These are phyloP conservation scores for Emydura subglobosa DNA, from an alignment of 2,113 vertebrate species.

Conservation along the genomic window DNA sequence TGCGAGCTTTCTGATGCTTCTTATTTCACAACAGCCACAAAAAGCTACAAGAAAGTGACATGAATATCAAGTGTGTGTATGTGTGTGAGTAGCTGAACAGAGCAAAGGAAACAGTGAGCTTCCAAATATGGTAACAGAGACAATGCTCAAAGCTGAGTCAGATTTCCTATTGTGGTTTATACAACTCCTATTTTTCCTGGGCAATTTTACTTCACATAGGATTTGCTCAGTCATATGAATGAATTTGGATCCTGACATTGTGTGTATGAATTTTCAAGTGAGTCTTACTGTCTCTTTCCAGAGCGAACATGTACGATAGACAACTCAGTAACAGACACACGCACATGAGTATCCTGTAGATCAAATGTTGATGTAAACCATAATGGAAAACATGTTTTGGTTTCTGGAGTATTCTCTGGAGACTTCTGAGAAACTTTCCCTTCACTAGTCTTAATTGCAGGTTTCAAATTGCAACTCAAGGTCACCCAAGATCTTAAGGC, in stretches of 20 bases:
- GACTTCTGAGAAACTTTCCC: constrained; percentile 30
- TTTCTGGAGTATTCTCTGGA: constrained; percentile 38
- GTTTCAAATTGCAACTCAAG: not conserved
- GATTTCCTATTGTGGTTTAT: constrained; percentile 53
- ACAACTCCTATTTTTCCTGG: constrained; percentile 59
- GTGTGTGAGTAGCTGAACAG: constrained; percentile 28
- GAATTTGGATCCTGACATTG: constrained; percentile 44
- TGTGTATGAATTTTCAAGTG: constrained; percentile 66
- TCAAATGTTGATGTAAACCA: constrained; percentile 54
- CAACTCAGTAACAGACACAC: constrained; percentile 40
- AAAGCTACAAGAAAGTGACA: constrained; percentile 44
- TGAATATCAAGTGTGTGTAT: constrained; percentile 55
- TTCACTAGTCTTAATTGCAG: constrained; percentile 46
- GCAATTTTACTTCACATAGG: constrained; percentile 70
- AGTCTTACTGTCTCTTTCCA: constrained; percentile 64
- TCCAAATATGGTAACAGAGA: constrained; percentile 62
- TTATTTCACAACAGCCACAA: constrained; percentile 35
- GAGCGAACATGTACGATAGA: constrained; percentile 25
- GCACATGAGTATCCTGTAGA: constrained; percentile 38
- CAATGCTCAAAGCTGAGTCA: not conserved
- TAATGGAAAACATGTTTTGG: constrained; percentile 44
- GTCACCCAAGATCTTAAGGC: constrained; percentile 19
- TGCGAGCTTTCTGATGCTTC: constrained; percentile 39
- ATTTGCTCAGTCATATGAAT: constrained; percentile 62
- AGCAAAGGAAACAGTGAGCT: constrained; percentile 39